Evolutionary conservation across 2,113 vertebrate species (phyloP).

Genomic region (Pseudorhombus dupliciocellatus): DNA sequence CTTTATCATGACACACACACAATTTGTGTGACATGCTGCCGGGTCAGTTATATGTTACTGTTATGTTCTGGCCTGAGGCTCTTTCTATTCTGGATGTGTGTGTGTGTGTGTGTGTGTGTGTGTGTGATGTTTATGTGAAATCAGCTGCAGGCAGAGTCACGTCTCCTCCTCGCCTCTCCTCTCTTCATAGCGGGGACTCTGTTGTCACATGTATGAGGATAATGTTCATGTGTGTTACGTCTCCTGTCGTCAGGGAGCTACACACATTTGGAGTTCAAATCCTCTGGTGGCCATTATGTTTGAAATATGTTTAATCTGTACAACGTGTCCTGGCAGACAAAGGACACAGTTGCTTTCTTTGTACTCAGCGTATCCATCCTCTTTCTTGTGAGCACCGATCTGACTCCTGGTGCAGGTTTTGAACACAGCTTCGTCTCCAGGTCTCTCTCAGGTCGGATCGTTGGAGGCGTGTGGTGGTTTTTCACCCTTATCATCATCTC

Average conservation of each 20-base stretch:
- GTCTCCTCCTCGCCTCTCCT: conserved; percentile 10
- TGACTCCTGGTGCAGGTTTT: neutral
- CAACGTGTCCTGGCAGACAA: too few relatives aligned
- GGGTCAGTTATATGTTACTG: conserved; percentile 25
- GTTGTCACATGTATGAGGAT: conserved; percentile 10
- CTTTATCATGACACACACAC: neutral
- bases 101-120: conserved; percentile 2
- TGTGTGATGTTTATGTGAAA: neutral
- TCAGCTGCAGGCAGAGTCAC: neutral
- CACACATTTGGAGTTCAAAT: too few relatives aligned
- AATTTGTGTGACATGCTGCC: conserved; percentile 40
- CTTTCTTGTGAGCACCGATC: too few relatives aligned
- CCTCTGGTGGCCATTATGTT: too few relatives aligned
- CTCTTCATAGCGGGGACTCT: neutral
- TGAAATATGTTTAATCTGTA: too few relatives aligned
- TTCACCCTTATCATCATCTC: conserved; percentile 99
- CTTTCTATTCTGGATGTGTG: conserved; percentile 34
- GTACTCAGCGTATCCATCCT: too few relatives aligned
- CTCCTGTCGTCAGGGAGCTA: neutral
- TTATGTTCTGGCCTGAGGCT: conserved; percentile 21
- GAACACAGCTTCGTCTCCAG: conserved; percentile 40
- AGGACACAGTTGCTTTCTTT: too few relatives aligned
- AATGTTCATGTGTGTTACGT: neutral
- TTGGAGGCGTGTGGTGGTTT: conserved; percentile 99
- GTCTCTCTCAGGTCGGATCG: conserved; percentile 85